These are phyloP conservation scores for Mayetiola destructor DNA, from an alignment of 2,888 invertebrate species.

Conservation along the genomic window DNA sequence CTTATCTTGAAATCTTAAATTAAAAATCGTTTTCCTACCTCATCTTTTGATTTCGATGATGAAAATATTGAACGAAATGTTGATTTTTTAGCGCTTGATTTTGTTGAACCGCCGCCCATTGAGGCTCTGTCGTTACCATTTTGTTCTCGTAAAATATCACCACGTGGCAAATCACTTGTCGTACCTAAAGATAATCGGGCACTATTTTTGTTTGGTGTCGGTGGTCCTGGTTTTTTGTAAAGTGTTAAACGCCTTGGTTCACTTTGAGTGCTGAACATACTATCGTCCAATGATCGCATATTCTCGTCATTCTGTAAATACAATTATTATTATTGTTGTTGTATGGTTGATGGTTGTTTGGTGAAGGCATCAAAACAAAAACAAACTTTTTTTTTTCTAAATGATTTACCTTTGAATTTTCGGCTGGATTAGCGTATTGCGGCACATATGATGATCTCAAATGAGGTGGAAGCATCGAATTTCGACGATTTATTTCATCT, in stretches of 20 bases:
- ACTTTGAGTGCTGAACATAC: conserved; percentile 23
- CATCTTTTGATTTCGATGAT: conserved; percentile 30
- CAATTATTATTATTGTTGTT: neutral
- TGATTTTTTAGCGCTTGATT: conserved; percentile 33
- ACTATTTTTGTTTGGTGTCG: conserved; percentile 73
- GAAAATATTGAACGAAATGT: conserved; percentile 49
- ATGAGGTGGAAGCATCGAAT: conserved; percentile 72
- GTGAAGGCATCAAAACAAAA: neutral
- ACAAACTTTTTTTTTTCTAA: no score
- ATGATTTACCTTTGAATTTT: conserved; percentile 49
- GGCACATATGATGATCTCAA: conserved; percentile 72
- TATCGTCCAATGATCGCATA: neutral
- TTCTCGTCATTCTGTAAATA: neutral
- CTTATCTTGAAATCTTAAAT: neutral
- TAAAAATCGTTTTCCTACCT: conserved; percentile 29
- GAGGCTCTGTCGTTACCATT: neutral
- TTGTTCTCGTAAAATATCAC: conserved; percentile 42
- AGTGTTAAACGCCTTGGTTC: conserved; percentile 37
- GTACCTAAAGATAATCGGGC: conserved; percentile 47
- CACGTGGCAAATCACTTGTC: conserved; percentile 40
- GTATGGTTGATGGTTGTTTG: neutral
- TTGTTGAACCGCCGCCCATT: neutral
- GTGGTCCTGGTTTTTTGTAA: conserved; percentile 74
- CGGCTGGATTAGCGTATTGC: conserved; percentile 54
- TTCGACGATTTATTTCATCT: conserved; percentile 55